Percentiles rank a stretch among this genome's conserved stretches.
Evolutionary conservation across 2,113 vertebrate genomes (phyloP).

Genomic region (Corythaeola cristata): DNA sequence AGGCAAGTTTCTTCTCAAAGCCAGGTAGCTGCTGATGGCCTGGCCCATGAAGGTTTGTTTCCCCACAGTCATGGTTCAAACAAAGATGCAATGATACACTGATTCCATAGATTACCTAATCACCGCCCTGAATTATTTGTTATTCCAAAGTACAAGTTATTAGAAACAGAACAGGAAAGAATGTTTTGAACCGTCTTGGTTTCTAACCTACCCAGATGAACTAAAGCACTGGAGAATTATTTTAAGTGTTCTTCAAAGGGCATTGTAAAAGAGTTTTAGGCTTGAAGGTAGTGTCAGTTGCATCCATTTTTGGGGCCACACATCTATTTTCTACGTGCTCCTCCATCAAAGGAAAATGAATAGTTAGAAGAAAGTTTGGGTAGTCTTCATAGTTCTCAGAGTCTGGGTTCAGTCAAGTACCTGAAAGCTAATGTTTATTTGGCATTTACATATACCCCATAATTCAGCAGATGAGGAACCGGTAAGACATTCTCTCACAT

Average conservation of each 20-base stretch:
- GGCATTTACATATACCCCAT: neutral
- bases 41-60: neutral
- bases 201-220: constrained; percentile 11
- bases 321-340: neutral
- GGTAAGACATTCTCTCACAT: neutral
- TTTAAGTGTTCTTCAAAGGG: neutral
- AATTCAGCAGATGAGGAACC: neutral
- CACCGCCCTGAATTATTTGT: neutral
- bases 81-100: neutral
- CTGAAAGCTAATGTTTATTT: neutral
- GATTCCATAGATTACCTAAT: neutral
- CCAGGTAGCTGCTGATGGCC: neutral
- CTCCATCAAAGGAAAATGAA: neutral
- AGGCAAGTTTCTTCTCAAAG: neutral
- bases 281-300: neutral
- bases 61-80: neutral
- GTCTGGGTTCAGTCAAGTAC: neutral
- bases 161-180: constrained; percentile 35
- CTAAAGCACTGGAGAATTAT: neutral
- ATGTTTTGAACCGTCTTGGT: neutral
- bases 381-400: neutral
- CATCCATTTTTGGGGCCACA: neutral
- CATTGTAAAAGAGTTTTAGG: neutral
- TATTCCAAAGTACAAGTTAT: constrained; percentile 5
- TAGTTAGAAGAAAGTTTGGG: neutral